phyloP scores from a whole-genome alignment of 2,888 invertebrate genomes.

The Scaptodrosophila latifasciaeformis region DNA sequence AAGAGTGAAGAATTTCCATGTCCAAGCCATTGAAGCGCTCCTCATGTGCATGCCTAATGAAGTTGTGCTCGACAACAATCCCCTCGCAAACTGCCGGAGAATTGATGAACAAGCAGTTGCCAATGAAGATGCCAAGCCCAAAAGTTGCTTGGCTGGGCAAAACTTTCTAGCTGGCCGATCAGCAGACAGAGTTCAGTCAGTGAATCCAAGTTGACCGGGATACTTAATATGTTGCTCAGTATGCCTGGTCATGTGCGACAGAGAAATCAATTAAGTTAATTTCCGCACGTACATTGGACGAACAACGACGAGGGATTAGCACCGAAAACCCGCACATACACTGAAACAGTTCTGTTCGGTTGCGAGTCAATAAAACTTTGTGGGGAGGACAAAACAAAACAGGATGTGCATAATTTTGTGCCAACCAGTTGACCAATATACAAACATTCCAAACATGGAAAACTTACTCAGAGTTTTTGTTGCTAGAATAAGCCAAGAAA shows the following conservation, averaged over 20 bases:
- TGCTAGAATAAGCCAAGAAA: constrained; percentile 7
- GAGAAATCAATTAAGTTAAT: constrained; percentile 74
- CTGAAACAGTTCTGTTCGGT: constrained; percentile 6
- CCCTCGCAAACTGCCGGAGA: constrained; percentile 26
- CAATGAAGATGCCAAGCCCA: background rate
- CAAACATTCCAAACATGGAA: constrained; percentile 17
- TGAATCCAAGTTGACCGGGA: too few relatives aligned
- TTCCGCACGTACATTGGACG: constrained; percentile 71
- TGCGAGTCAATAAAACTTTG: constrained; percentile 63
- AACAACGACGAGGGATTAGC: constrained; percentile 29
- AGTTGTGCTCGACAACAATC: too few relatives aligned
- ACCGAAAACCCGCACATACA: background rate
- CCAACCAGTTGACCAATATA: constrained; percentile 29
- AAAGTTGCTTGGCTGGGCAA: too few relatives aligned
- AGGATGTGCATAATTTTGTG: constrained; percentile 4
- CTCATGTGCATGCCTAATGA: constrained; percentile 64
- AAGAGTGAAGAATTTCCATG: constrained; percentile 1
- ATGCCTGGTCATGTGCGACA: constrained; percentile 68
- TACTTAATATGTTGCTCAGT: constrained; percentile 1
- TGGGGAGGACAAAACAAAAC: constrained; percentile 28
- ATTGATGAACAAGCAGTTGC: constrained; percentile 43
- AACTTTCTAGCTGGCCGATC: background rate
- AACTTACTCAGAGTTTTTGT: constrained; percentile 28
- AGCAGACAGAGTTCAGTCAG: background rate
- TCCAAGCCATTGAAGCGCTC: constrained; percentile 6